Evolutionary conservation across 2,888 invertebrate genomes (phyloP).

Genomic region (Sceliomorpha sp.): DNA sequence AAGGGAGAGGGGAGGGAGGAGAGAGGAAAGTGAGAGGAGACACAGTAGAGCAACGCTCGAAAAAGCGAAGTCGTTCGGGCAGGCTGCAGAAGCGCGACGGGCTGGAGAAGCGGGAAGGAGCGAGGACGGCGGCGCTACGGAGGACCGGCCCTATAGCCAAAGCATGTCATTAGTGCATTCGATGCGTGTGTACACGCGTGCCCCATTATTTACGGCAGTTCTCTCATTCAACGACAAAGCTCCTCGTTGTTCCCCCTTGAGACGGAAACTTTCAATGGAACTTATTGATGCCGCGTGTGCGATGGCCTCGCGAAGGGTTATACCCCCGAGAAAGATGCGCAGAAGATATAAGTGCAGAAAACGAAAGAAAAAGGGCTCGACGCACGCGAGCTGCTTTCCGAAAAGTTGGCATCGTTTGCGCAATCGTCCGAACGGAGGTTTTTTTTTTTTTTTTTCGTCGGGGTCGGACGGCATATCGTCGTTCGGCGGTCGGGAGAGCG

Average conservation of each 20-base stretch:
- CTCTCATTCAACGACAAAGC: slow-evolving; percentile 60
- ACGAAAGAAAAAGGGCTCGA: slow-evolving; percentile 13
- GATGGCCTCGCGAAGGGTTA: slow-evolving; percentile 15
- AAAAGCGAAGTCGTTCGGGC: no score
- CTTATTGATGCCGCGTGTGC: slow-evolving; percentile 24
- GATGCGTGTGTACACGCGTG: slow-evolving; percentile 58
- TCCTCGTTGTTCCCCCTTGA: slow-evolving; percentile 60
- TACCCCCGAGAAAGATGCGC: slow-evolving; percentile 10
- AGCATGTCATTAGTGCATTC: slow-evolving; percentile 63
- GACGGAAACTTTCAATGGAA: slow-evolving; percentile 19
- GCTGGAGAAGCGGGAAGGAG: slow-evolving; percentile 3
- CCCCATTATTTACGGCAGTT: slow-evolving; percentile 60
- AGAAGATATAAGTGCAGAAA: slow-evolving; percentile 8
- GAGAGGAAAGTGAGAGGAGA: no score
- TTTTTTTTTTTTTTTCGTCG: no score
- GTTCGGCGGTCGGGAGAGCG: no score
- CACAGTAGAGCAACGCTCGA: no score
- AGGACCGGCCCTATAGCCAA: slow-evolving; percentile 49
- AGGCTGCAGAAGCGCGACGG: no score
- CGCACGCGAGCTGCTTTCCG: slow-evolving; percentile 11
- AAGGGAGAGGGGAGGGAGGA: no score
- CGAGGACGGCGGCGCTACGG: slow-evolving; percentile 29
- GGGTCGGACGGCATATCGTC: no score
- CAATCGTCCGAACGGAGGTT: no score
- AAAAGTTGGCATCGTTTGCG: slow-evolving; percentile 8